These are phyloP conservation scores for Lacanobia wlatinum DNA, from an alignment of 2,888 invertebrate species.

Conservation along the genomic window DNA sequence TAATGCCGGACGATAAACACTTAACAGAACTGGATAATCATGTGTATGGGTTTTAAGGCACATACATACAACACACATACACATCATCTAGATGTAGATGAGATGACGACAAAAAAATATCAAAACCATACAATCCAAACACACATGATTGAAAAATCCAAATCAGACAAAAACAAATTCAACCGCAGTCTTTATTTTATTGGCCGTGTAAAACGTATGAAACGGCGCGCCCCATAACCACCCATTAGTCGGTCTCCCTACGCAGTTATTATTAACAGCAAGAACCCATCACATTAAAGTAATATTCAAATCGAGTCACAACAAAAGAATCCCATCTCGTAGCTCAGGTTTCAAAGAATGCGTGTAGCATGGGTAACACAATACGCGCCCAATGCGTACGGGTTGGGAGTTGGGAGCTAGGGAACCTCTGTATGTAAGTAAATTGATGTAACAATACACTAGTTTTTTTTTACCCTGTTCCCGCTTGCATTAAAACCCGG, in stretches of 20 bases:
- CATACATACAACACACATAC: neutral
- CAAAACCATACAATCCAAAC: neutral
- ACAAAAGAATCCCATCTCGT: constrained; percentile 86
- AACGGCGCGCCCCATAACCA: constrained; percentile 34
- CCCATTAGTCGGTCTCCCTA: constrained; percentile 61
- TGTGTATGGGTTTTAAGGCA: neutral
- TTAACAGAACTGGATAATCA: constrained; percentile 14
- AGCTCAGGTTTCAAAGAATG: constrained; percentile 87
- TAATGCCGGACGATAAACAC: constrained; percentile 14
- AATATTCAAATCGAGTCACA: constrained; percentile 87
- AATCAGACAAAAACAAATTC: constrained; percentile 13
- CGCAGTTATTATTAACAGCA: constrained; percentile 77
- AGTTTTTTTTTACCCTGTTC: constrained; percentile 57
- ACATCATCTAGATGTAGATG: neutral
- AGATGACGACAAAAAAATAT: neutral
- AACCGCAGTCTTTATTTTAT: constrained; percentile 36
- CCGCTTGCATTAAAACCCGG: constrained; percentile 43
- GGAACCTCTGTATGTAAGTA: constrained; percentile 62
- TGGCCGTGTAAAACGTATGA: constrained; percentile 56
- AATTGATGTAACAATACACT: constrained; percentile 71
- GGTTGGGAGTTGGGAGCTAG: constrained; percentile 70
- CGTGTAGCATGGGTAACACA: constrained; percentile 85
- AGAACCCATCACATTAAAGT: constrained; percentile 84
- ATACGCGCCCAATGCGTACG: constrained; percentile 81
- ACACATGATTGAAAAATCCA: neutral